phyloP scores from a whole-genome alignment of 1,140 invertebrate genomes.

The Drosophila oshimai region DNA sequence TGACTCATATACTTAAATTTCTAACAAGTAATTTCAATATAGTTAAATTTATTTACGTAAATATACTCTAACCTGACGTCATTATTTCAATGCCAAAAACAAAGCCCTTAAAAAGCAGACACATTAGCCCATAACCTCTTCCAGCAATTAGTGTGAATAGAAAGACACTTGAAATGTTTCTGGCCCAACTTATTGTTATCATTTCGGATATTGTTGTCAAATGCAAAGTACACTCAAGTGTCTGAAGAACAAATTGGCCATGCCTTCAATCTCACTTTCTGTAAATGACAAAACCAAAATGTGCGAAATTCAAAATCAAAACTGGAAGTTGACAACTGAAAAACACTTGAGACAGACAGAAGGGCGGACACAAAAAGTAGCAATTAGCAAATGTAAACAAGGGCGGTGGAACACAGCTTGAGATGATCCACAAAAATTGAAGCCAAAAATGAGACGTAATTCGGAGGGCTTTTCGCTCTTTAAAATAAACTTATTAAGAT shows the following conservation, averaged over 20 bases:
- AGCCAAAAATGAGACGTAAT: slow-evolving; percentile 2
- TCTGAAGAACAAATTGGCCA: slow-evolving; percentile 32
- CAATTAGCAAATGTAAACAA: slow-evolving; percentile 50
- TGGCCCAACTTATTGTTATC: slow-evolving; percentile 26
- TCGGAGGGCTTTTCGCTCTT: slow-evolving; percentile 24
- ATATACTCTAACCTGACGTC: background rate
- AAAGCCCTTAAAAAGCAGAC: background rate
- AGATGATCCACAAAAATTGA: slow-evolving; percentile 1
- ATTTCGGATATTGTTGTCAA: slow-evolving; percentile 35
- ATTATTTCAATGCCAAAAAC: slow-evolving; percentile 1
- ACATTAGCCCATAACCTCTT: slow-evolving; percentile 23
- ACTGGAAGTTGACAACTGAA: slow-evolving; percentile 34
- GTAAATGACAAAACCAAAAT: slow-evolving; percentile 21
- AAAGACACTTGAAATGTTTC: slow-evolving; percentile 34
- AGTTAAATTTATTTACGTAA: background rate
- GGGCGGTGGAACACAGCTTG: background rate
- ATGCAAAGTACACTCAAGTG: slow-evolving; percentile 39
- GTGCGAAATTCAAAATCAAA: slow-evolving; percentile 30
- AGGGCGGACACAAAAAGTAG: slow-evolving; percentile 30
- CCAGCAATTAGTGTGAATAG: slow-evolving; percentile 30
- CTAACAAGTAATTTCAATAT: too few relatives aligned
- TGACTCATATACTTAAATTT: too few relatives aligned
- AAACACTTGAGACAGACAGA: slow-evolving; percentile 26
- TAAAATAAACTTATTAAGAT: slow-evolving; percentile 57
- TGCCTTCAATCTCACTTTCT: slow-evolving; percentile 11